Base-by-base conservation (phyloP, 2,888 invertebrate genomes). In the Hetaerina titia region DNA sequence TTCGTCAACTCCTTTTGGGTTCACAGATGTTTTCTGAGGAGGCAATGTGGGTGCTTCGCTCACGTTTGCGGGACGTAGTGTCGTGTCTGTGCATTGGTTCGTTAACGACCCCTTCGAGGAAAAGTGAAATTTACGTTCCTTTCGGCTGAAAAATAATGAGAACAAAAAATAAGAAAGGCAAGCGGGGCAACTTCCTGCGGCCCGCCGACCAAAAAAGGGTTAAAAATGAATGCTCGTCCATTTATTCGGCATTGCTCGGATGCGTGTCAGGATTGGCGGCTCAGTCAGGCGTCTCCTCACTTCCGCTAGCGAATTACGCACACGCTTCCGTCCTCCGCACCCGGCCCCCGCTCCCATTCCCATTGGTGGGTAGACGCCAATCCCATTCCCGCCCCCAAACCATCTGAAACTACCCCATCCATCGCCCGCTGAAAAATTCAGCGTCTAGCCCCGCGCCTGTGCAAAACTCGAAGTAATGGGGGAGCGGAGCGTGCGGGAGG, bases 211-310 rank as follows among this genome's bases (percentile, higher is more conserved):
- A 13, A 81, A 81, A n/a, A 81, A 81, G 31, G 81, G 81, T 81
- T 81, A 81, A 81, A 81, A 81, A 81, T 81, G 81, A 31, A 81
- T 31, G 81, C 81, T 81, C 81, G 81, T 15, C 81, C 31, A 22
- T 31, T 31, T 31, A 81, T 81, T 81, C 81, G 81, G 25, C 31
- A 81, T 31, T 81, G 81, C 81, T 31, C 11, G 22, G 81, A 31
- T 81, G 81, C 81, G 81, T 31, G 81, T 22, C 25, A 22, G 69
- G 69, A 69, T 69, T 2, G 69, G 81, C 31, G 81, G 81, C 25
- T 81, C 81, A 81, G 81, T 81, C 81, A 81, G 81, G 25, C 81
- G 81, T 81, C 25, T 81, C 81, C 81, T 81, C 81, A 81, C 81
- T 81, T 81, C 81, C 81, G 81, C 31, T 31, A 81, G 81, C 81